Base-by-base conservation (phyloP, 2,797 vertebrate genomes). In the Pseudotriccus pelzelni region DNA sequence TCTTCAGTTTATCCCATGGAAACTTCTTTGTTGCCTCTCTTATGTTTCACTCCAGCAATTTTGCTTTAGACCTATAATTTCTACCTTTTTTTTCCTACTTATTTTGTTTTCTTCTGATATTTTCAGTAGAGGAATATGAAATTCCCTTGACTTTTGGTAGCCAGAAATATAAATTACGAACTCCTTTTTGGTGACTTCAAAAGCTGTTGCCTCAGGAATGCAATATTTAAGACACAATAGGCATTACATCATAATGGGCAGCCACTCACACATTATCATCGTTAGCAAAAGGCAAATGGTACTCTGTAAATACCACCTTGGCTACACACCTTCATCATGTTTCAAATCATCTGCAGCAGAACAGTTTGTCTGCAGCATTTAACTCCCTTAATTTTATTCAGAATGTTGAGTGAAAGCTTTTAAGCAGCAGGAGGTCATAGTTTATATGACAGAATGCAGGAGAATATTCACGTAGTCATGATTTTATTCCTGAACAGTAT, bases 381-480 rank as follows among this genome's bases (percentile, higher is more conserved):
- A 85, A 43, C 59, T 76, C 84, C 28, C 28, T 81, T 76, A 73
- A 44, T 90, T 93, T 87, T 95, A 52, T 89, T 94, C 83, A 72
- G 52, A 74, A 88, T 16, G 17, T n/a, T 28, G 19, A 89, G 28
- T 14, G 6, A 94, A 91, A 95, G 52, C 41, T 94, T 96, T 83
- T 73, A 93, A 84, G 78, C 50, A 77, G 12, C 21, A 8, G 25
- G 28, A 94, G 52, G 87, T 88, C 67, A 75, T 39, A 36, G n/a
- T 55, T 85, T 43, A 47, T 24, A 46, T 2, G 46, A 84, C 44
- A 87, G n/a, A 78, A 60, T 92, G 30, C 50, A 91, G 39, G 7
- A 67, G 14, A 91, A 89, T 52, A 84, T 82, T 52, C 28, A 32
- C 43, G 36, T 36, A 47, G 37, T 34, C 39, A 34, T 12, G 14